These are phyloP conservation scores for Empidonax alnorum DNA, from an alignment of 2,113 vertebrate genomes.

Conservation along the genomic window DNA sequence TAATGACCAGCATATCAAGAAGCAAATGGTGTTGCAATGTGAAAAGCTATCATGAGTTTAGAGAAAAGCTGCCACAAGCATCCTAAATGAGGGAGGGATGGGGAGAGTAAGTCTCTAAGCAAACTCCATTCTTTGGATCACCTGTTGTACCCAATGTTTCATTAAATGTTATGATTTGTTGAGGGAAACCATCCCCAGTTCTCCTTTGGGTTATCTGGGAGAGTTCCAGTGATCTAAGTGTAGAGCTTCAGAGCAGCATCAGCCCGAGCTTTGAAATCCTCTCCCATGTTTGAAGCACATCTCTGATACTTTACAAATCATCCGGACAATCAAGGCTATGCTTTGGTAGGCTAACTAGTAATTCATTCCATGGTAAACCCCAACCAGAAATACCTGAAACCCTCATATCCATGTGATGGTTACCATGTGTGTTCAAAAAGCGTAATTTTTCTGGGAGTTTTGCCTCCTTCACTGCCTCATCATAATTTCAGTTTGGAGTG, in stretches of 20 bases:
- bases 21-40: not conserved
- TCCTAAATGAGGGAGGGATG: not conserved
- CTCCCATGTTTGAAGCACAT: not conserved
- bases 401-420: not conserved
- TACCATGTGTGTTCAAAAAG: not conserved
- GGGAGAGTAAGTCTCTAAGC: not conserved
- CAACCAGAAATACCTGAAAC: not conserved
- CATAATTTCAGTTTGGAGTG: not conserved
- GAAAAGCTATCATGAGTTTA: not conserved
- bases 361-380: not conserved
- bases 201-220: not conserved
- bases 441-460: not conserved
- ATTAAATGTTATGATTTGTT: not conserved
- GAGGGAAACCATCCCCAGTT: not conserved
- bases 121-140: not conserved
- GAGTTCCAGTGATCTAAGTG: not conserved
- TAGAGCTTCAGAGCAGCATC: not conserved
- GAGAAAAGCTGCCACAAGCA: not conserved
- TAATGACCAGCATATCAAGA: not conserved
- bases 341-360: not conserved
- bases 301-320: not conserved
- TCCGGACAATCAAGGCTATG: not conserved
- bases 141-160: not conserved
- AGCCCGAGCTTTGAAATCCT: not conserved
- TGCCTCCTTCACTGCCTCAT: not conserved